Evolutionary conservation across 2,888 invertebrate genomes (phyloP).

Genomic region (Siphonodentalium dalli): DNA sequence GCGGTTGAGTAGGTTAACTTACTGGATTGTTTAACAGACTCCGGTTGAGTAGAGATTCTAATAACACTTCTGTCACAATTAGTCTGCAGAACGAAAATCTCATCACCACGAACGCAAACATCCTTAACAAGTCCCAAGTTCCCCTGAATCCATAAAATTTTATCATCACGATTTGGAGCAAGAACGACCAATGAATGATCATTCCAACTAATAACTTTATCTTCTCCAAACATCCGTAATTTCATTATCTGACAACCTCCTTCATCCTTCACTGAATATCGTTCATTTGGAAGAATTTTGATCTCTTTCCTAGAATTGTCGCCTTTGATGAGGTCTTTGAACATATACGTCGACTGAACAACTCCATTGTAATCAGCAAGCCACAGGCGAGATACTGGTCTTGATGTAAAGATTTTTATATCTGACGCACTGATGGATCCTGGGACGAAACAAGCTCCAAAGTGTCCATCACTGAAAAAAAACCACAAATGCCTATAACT

Average conservation of each 20-base stretch:
- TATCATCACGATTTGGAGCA: slow-evolving; percentile 74
- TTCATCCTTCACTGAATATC: slow-evolving; percentile 21
- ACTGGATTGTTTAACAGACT: neutral
- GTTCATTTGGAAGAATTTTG: slow-evolving; percentile 44
- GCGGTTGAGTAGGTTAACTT: too few relatives aligned
- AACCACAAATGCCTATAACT: too few relatives aligned
- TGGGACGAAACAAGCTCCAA: slow-evolving; percentile 72
- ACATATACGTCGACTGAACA: slow-evolving; percentile 84
- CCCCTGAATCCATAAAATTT: slow-evolving; percentile 74
- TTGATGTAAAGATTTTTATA: slow-evolving; percentile 76
- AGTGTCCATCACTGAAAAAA: slow-evolving; percentile 70
- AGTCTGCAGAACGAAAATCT: slow-evolving; percentile 76
- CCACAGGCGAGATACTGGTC: slow-evolving; percentile 87
- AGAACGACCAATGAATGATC: slow-evolving; percentile 77
- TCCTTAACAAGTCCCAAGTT: slow-evolving; percentile 66
- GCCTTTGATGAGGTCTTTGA: slow-evolving; percentile 71
- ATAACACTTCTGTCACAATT: slow-evolving; percentile 73
- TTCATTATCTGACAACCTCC: slow-evolving; percentile 71
- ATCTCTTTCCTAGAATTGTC: slow-evolving; percentile 39
- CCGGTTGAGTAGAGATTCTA: slow-evolving; percentile 78
- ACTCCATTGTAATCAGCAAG: slow-evolving; percentile 77
- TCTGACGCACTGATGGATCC: slow-evolving; percentile 68
- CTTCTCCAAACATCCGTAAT: slow-evolving; percentile 75
- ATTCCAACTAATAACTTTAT: slow-evolving; percentile 78
- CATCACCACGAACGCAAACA: slow-evolving; percentile 63